Evolutionary conservation across 2,797 vertebrate species (phyloP).

Genomic region (Hemibagrus guttatus): DNA sequence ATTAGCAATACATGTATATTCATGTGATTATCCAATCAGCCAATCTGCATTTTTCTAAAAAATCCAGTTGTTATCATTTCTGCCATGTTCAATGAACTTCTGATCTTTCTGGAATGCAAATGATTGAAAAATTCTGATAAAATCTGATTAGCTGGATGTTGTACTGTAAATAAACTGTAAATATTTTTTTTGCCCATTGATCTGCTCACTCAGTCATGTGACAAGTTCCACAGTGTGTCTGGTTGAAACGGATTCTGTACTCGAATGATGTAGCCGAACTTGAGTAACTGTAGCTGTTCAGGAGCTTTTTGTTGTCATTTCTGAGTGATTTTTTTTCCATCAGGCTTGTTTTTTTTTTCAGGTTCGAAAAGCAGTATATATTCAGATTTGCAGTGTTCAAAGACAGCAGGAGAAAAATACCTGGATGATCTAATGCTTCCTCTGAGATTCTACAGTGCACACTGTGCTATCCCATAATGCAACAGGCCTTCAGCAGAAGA

Average conservation of each 20-base stretch:
- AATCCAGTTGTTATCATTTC: not conserved
- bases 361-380: no score
- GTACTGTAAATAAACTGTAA: not conserved
- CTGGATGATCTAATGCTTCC: no score
- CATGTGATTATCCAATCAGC: no score
- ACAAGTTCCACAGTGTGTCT: not conserved
- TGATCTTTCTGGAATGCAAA: not conserved
- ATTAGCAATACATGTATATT: not conserved
- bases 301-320: not conserved
- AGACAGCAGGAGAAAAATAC: no score
- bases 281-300: not conserved
- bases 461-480: no score
- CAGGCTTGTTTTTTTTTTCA: not conserved
- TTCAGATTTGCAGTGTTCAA: no score
- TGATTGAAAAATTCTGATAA: not conserved
- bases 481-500: no score
- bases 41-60: not conserved
- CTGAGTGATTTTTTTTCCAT: not conserved
- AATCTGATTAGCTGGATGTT: not conserved
- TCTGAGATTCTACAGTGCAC: no score
- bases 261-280: not conserved
- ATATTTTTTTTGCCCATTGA: not conserved
- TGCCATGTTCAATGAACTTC: not conserved
- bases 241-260: not conserved
- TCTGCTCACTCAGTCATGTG: not conserved